Evolutionary conservation across 2,888 invertebrate genomes (phyloP).

Genomic region (Chymomyza procnemis): DNA sequence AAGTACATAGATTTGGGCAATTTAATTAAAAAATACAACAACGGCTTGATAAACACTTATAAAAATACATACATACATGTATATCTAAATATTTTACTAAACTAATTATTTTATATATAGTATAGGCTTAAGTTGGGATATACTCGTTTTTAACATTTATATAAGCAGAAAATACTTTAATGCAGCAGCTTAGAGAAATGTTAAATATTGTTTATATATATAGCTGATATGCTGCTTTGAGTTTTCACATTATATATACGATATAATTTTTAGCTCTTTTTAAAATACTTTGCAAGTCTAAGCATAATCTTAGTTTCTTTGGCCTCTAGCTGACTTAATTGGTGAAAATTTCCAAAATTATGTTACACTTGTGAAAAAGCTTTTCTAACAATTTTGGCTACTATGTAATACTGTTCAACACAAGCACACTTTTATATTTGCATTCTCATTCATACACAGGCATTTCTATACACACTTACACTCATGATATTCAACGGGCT

Average conservation of each 20-base stretch:
- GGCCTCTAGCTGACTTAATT: not conserved
- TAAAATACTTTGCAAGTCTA: not conserved
- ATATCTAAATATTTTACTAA: slow-evolving; percentile 29
- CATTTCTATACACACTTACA: slow-evolving; percentile 8
- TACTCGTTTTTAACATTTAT: slow-evolving; percentile 26
- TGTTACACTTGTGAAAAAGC: not conserved
- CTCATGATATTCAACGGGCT: not conserved
- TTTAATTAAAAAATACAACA: slow-evolving; percentile 30
- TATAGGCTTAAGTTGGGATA: slow-evolving; percentile 26
- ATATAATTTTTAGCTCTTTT: not conserved
- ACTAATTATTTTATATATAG: slow-evolving; percentile 10
- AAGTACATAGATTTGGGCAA: not conserved
- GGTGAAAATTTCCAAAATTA: not conserved
- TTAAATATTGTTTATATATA: slow-evolving; percentile 11
- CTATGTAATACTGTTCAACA: slow-evolving; percentile 55
- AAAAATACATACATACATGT: not conserved
- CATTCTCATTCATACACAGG: not conserved
- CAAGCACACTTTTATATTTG: not conserved
- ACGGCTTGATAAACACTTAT: slow-evolving; percentile 35
- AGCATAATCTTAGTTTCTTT: not conserved
- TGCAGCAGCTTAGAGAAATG: slow-evolving; percentile 7
- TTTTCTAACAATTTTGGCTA: slow-evolving; percentile 25
- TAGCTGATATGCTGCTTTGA: slow-evolving; percentile 45
- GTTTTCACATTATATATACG: not conserved
- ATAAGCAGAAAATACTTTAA: slow-evolving; percentile 40